Conservation (phyloP, 2,113 vertebrate species). For the Halcyon malimbica region DNA sequence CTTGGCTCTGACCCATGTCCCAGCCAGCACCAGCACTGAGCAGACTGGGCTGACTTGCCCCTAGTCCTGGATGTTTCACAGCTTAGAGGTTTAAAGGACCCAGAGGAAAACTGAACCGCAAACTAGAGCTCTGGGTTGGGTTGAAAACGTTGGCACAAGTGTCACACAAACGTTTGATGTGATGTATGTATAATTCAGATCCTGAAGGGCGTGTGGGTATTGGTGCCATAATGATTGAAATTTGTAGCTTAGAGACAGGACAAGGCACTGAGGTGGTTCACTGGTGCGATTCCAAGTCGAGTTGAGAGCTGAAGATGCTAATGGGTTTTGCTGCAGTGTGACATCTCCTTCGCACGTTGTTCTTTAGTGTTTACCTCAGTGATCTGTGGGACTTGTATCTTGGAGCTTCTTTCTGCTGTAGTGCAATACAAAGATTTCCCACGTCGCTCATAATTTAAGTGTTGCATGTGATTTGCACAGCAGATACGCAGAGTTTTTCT, state of each 20-base stretch:
- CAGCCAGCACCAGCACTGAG: neutral
- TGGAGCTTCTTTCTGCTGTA: neutral
- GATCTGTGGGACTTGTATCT: neutral
- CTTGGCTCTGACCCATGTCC: neutral
- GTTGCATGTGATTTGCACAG: neutral
- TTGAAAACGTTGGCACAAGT: neutral
- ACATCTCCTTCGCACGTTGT: neutral
- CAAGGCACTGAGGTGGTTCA: neutral
- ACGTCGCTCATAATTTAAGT: neutral
- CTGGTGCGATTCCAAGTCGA: neutral
- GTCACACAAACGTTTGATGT: neutral
- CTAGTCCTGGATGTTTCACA: neutral
- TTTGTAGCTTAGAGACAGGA: neutral
- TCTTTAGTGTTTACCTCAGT: neutral
- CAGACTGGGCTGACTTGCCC: accelerated
- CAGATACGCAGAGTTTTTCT: neutral
- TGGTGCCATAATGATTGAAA: neutral
- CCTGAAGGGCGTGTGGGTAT: neutral
- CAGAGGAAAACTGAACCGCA: neutral
- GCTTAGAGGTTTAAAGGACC: neutral
- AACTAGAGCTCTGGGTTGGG: neutral
- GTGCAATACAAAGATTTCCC: neutral
- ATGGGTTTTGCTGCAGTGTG: neutral
- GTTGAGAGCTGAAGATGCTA: neutral
- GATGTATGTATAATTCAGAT: neutral